phyloP scores from a whole-genome alignment of 30 jellyfish, hydroid and myxozoan genomes.

The Turritopsis rubra region DNA sequence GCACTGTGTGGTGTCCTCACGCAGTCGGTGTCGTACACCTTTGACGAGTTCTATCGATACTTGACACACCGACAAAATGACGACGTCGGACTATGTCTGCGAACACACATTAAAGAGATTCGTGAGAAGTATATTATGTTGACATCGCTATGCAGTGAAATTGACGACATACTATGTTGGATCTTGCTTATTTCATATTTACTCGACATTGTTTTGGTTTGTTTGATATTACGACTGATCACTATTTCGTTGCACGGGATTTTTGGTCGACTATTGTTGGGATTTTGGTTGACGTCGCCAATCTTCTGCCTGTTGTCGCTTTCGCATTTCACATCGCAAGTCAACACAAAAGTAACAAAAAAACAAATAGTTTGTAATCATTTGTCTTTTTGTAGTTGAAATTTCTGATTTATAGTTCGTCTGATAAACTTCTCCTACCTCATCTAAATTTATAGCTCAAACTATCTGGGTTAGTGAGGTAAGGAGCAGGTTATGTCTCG shows the following conservation, averaged over 20 bases:
- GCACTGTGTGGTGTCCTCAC: slow-evolving; percentile 11
- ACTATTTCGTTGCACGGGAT: neutral
- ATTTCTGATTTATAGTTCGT: too few relatives aligned
- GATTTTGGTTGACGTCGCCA: neutral
- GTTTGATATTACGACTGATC: neutral
- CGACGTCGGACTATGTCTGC: neutral
- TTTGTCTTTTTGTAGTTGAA: too few relatives aligned
- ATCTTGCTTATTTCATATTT: slow-evolving; percentile 1
- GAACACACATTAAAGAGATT: slow-evolving; percentile 9
- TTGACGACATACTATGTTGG: neutral
- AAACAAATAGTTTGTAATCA: neutral
- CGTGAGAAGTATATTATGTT: slow-evolving; percentile 10
- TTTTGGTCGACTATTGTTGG: neutral
- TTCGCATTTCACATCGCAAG: neutral
- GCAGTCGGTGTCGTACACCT: neutral
- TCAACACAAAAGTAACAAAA: neutral
- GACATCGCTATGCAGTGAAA: slow-evolving; percentile 4
- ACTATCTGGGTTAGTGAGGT: too few relatives aligned
- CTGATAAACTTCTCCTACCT: too few relatives aligned
- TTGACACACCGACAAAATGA: neutral
- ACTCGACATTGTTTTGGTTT: slow-evolving; percentile 10
- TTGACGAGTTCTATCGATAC: slow-evolving; percentile 6
- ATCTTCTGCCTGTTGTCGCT: neutral
- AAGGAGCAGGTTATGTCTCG: too few relatives aligned
- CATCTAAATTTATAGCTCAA: too few relatives aligned